A percentile compares a stretch with the other conserved stretches of the same genome.
Conservation (phyloP, 2,113 vertebrate genomes). For the Atlantisia rogersi region DNA sequence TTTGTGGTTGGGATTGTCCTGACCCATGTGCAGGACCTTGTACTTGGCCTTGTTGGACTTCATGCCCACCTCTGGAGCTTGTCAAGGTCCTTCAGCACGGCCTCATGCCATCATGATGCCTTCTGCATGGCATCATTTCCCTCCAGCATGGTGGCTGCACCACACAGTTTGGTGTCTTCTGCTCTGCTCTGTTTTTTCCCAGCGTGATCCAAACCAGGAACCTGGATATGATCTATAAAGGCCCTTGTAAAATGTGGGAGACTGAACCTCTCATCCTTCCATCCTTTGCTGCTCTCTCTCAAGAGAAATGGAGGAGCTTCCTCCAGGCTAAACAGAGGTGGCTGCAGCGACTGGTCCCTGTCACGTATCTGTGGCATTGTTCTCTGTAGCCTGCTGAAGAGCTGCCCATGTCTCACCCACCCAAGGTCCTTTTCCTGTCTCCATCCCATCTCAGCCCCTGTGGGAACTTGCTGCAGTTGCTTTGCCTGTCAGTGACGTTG, state of each 20-base stretch:
- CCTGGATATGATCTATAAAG: background rate
- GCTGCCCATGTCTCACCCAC: background rate
- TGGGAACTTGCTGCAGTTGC: background rate
- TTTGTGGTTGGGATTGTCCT: no score
- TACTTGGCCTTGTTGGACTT: no score
- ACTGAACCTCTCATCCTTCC: background rate
- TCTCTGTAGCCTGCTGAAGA: background rate
- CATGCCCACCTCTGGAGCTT: no score
- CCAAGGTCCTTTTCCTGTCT: background rate
- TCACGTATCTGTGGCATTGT: background rate
- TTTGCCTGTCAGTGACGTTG: background rate
- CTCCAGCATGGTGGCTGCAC: no score
- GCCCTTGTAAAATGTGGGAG: background rate
- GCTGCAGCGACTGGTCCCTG: background rate
- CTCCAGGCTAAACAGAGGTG: background rate
- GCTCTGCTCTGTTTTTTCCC: accelerated
- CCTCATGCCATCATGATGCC: no score
- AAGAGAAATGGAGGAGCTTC: background rate
- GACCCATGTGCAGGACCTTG: no score
- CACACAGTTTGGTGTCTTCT: background rate
- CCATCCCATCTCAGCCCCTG: background rate
- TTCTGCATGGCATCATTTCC: no score
- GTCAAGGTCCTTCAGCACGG: no score
- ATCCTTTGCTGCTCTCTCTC: background rate
- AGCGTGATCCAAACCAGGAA: background rate